Conservation (phyloP, 2,888 invertebrate genomes). For the Rhopalosiphum nymphaeae region DNA sequence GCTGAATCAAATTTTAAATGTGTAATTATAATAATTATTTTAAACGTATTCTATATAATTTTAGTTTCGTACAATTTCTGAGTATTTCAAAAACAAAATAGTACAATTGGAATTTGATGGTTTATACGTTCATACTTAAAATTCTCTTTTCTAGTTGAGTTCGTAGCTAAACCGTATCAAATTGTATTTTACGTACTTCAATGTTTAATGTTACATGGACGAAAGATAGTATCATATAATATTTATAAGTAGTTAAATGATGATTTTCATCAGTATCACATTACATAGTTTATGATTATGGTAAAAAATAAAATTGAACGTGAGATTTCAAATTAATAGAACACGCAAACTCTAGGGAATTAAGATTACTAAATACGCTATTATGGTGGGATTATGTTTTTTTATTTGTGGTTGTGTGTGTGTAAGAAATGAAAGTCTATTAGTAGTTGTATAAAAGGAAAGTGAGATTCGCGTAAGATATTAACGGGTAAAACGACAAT, state of each 20-base stretch:
- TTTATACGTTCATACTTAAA: not conserved
- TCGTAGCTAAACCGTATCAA: not conserved
- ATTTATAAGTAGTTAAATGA: not conserved
- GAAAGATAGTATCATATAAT: not conserved
- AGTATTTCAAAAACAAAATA: not conserved
- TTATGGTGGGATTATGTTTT: not conserved
- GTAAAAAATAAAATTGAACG: conserved; percentile 8
- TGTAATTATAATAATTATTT: not conserved
- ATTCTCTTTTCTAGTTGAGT: not conserved
- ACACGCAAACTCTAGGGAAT: not conserved
- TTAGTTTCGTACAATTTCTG: not conserved
- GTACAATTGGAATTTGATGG: not conserved
- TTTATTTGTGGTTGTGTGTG: not conserved
- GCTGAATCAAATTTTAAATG: not conserved
- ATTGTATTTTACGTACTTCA: not conserved
- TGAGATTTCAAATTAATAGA: not conserved
- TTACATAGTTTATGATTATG: not conserved
- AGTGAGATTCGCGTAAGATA: not conserved
- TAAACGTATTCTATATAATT: not conserved
- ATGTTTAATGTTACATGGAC: not conserved
- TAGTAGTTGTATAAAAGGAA: not conserved
- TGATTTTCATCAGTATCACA: not conserved
- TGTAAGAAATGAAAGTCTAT: conserved; percentile 31
- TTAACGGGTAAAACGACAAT: not conserved
- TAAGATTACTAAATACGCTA: not conserved